Evolutionary conservation across 2,113 vertebrate genomes (phyloP), one percentile per base, ranked within the genome.

Genomic region (Zeus faber): DNA sequence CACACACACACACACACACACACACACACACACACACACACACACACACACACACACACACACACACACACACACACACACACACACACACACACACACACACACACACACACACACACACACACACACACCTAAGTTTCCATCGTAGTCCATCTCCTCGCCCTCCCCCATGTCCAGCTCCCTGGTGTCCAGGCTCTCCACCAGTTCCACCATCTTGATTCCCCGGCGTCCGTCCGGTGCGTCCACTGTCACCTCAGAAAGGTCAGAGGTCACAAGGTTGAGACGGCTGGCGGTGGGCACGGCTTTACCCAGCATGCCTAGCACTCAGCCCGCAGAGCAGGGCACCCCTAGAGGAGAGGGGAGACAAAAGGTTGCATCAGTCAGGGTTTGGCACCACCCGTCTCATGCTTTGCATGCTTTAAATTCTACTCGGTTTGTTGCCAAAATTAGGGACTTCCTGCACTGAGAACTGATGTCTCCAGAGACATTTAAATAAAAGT

Each of bases 131-230:
- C 81, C 81, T 31, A 84, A 13, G 47, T 33, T 76, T 14, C 65
- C 73, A 16, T 87, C 92, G 0, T 67, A 74, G 18, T 98, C 95
- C 0, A 87, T 82, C 57, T 98, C 95, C 22, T 98, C 94, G 18
- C 90, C 95, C 0, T 95, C 95, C 1, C 88, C 91, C 1, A 89
- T 49, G 61, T 93, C 93, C 56, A 99, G 91, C 57, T 99, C 97
- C 55, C 91, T 86, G 6, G 94, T 88, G 71, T 99, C 97, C 65
- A 99, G 83, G 69, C 86, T 95, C 81, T 97, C 95, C 6, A 95
- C 92, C 1, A 95, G 75, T 21, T 92, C 91, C 25, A 86, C 93
- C 94, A 98, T 96, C 0, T 47, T 61, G 54, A 79, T 71, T 4
- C 63, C 45, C 52, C 65, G 61, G 1, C n/a, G 47, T 13, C 0